Evolutionary conservation across 2,888 invertebrate species (phyloP).

Genomic region (Dasypogon diadema): DNA sequence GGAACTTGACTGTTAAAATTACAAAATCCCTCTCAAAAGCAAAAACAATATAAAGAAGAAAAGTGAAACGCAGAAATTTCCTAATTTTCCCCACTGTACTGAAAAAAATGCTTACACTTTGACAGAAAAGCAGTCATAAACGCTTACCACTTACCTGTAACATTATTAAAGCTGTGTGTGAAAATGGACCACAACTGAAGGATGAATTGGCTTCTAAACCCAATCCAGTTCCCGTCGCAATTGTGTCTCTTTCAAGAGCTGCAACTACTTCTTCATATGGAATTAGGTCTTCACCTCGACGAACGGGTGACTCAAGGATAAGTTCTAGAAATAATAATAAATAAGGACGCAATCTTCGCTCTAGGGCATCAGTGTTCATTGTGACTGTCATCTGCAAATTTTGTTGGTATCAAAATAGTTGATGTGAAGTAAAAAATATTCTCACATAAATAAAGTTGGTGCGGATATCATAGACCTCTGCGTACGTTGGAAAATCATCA

Average conservation of each 20-base stretch:
- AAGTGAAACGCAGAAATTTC: too few relatives aligned
- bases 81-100: too few relatives aligned
- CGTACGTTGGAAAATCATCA: conserved; percentile 77
- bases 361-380: conserved; percentile 76
- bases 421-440: conserved; percentile 58
- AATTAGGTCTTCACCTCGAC: conserved; percentile 61
- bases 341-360: conserved; percentile 75
- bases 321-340: conserved; percentile 81
- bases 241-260: conserved; percentile 81
- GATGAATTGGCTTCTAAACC: conserved; percentile 72
- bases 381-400: conserved; percentile 76
- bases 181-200: conserved; percentile 81
- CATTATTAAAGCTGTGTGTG: conserved; percentile 75
- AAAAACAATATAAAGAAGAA: too few relatives aligned
- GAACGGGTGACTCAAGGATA: conserved; percentile 81
- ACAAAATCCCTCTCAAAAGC: too few relatives aligned
- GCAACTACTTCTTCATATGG: conserved; percentile 81
- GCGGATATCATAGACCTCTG: conserved; percentile 83
- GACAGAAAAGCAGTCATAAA: too few relatives aligned
- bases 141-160: conserved; percentile 71
- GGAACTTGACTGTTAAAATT: too few relatives aligned
- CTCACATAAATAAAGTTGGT: conserved; percentile 88
- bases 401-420: conserved; percentile 15
- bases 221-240: conserved; percentile 73
- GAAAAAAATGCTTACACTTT: too few relatives aligned